phyloP scores from a whole-genome alignment of 2,888 invertebrate species.

The Corythucha ciliata region DNA sequence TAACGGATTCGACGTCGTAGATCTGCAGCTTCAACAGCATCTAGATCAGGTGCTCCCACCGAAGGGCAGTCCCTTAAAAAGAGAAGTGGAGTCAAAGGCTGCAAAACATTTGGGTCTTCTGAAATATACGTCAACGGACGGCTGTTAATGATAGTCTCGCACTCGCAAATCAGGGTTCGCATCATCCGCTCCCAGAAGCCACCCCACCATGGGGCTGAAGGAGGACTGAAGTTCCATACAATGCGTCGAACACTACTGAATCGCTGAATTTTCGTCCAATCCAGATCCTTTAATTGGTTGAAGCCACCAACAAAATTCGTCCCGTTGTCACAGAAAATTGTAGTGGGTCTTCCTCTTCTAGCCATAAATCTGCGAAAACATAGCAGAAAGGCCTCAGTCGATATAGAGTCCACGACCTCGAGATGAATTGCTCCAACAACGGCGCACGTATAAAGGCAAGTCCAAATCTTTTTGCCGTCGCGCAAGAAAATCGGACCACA shows the following conservation, averaged over 20 bases:
- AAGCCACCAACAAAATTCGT: slow-evolving; percentile 35
- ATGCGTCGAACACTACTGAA: slow-evolving; percentile 28
- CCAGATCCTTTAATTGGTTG: slow-evolving; percentile 45
- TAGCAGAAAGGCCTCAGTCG: slow-evolving; percentile 37
- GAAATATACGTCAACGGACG: too few relatives aligned
- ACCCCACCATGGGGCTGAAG: too few relatives aligned
- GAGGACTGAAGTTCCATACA: slow-evolving; percentile 40
- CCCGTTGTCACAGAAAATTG: slow-evolving; percentile 37
- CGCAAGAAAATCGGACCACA: slow-evolving; percentile 39
- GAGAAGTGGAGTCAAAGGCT: too few relatives aligned
- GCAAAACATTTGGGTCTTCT: too few relatives aligned
- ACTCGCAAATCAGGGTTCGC: too few relatives aligned
- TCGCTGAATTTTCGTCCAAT: slow-evolving; percentile 37
- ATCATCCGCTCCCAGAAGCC: too few relatives aligned
- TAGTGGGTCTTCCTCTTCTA: slow-evolving; percentile 32
- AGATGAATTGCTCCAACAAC: slow-evolving; percentile 28
- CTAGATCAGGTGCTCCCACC: too few relatives aligned
- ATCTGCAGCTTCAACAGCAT: too few relatives aligned
- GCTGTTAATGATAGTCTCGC: too few relatives aligned
- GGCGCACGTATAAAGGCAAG: slow-evolving; percentile 35
- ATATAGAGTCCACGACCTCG: slow-evolving; percentile 38
- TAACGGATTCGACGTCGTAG: too few relatives aligned
- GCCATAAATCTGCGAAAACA: slow-evolving; percentile 38
- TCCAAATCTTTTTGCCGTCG: slow-evolving; percentile 37
- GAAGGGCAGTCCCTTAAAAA: too few relatives aligned